phyloP scores from a whole-genome alignment of 2,888 invertebrate species.

The Eupithecia insigniata region DNA sequence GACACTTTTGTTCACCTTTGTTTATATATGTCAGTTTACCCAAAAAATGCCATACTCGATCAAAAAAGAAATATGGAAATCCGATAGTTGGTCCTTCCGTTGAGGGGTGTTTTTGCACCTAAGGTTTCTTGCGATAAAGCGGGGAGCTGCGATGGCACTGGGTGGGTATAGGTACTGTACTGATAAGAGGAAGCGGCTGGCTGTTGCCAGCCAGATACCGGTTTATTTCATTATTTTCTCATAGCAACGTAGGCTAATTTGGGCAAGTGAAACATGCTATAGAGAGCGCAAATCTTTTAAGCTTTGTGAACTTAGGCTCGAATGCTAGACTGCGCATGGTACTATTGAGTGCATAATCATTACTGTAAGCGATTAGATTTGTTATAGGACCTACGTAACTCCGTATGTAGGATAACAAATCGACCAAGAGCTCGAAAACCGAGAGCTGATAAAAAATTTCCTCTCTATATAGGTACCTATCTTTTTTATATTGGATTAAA shows the following conservation, averaged over 20 bases:
- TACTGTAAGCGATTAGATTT: no score
- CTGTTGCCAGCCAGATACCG: conserved; percentile 9
- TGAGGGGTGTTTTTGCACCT: conserved; percentile 16
- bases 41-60: neutral
- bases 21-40: neutral
- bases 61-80: conserved; percentile 7
- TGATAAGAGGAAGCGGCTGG: conserved; percentile 25
- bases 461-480: no score
- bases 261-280: neutral
- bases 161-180: conserved; percentile 18
- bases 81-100: conserved; percentile 14
- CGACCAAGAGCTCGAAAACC: no score
- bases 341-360: no score
- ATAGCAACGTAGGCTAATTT: conserved; percentile 3
- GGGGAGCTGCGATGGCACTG: conserved; percentile 23
- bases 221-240: conserved; percentile 16
- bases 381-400: no score
- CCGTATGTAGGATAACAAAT: no score
- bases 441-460: no score
- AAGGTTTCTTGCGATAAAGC: conserved; percentile 24
- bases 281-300: no score
- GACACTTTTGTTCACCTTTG: neutral
- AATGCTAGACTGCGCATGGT: no score
- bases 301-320: no score
- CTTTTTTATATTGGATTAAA: neutral